phyloP scores from a whole-genome alignment of 2,113 vertebrate genomes.

The Notothenia rossii region DNA sequence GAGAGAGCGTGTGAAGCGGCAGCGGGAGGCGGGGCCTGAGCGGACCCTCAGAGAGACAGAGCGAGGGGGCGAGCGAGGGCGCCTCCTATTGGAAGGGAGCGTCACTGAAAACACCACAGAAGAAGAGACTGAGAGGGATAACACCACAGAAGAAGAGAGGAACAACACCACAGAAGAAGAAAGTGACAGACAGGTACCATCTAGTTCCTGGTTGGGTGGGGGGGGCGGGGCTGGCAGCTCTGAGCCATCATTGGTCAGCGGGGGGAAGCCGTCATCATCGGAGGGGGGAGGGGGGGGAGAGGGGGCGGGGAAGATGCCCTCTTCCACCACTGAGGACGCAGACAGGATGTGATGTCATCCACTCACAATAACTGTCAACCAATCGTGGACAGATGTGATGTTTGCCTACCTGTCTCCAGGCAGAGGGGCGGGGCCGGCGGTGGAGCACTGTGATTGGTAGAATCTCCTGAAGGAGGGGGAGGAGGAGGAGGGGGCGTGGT shows the following conservation, averaged over 20 bases:
- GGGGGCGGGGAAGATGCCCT: constrained; percentile 64
- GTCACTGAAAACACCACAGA: constrained; percentile 41
- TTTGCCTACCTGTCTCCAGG: constrained; percentile 79
- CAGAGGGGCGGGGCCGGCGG: constrained; percentile 37
- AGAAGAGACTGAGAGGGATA: background rate
- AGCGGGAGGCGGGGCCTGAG: constrained; percentile 75
- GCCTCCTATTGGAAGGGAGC: constrained; percentile 63
- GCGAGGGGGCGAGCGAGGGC: constrained; percentile 72
- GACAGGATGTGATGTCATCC: constrained; percentile 17
- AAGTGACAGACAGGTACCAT: constrained; percentile 44
- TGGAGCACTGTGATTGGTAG: background rate
- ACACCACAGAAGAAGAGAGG: constrained; percentile 7
- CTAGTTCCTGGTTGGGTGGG: constrained; percentile 49
- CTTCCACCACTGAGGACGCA: constrained; percentile 74
- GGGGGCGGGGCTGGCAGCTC: constrained; percentile 71
- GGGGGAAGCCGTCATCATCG: constrained; percentile 51
- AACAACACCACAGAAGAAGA: no score
- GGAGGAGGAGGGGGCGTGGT: background rate
- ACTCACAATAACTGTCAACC: background rate
- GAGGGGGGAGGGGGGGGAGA: constrained; percentile 47
- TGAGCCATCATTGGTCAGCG: constrained; percentile 36
- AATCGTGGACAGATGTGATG: no score
- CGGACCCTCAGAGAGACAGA: constrained; percentile 81
- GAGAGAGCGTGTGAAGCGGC: constrained; percentile 75
- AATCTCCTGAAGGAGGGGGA: background rate